Conservation (phyloP, 2,113 vertebrate species). For the Proterorhinus semilunaris region DNA sequence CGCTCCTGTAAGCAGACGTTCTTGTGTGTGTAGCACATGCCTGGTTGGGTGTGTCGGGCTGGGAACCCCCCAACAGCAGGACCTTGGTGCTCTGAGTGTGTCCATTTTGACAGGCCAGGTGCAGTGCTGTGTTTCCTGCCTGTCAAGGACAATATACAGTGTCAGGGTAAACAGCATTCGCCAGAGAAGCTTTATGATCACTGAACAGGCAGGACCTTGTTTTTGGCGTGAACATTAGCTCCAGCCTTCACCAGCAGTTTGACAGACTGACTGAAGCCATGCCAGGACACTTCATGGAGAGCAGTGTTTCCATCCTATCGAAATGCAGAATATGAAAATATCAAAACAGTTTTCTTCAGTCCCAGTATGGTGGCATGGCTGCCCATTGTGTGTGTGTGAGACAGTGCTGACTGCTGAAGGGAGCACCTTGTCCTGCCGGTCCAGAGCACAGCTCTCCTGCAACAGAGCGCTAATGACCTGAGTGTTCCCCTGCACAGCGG, state of each 20-base stretch:
- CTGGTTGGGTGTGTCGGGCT: conserved; percentile 90
- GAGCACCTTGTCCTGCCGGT: conserved; percentile 94
- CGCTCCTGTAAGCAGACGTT: neutral
- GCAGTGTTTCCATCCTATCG: conserved; percentile 91
- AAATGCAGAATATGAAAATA: neutral
- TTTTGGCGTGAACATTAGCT: conserved; percentile 91
- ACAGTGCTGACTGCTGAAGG: neutral
- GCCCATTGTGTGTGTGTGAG: neutral
- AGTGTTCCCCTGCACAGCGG: conserved; percentile 87
- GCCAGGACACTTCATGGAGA: conserved; percentile 94
- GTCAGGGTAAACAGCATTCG: neutral
- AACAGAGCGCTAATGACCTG: conserved; percentile 86
- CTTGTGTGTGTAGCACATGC: conserved; percentile 56
- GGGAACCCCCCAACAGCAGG: conserved; percentile 89
- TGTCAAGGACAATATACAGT: conserved; percentile 33
- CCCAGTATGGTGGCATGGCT: neutral
- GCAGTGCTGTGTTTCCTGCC: conserved; percentile 93
- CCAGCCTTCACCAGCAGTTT: conserved; percentile 95
- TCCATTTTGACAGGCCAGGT: conserved; percentile 95
- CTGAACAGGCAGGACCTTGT: conserved; percentile 81
- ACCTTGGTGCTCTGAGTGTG: conserved; percentile 89
- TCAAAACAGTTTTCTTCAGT: neutral
- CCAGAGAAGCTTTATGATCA: neutral
- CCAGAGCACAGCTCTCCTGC: conserved; percentile 91
- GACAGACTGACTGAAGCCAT: conserved; percentile 94